These are phyloP conservation scores for Stegophylla sp. DNA, from an alignment of 2,888 invertebrate species.

Conservation along the genomic window DNA sequence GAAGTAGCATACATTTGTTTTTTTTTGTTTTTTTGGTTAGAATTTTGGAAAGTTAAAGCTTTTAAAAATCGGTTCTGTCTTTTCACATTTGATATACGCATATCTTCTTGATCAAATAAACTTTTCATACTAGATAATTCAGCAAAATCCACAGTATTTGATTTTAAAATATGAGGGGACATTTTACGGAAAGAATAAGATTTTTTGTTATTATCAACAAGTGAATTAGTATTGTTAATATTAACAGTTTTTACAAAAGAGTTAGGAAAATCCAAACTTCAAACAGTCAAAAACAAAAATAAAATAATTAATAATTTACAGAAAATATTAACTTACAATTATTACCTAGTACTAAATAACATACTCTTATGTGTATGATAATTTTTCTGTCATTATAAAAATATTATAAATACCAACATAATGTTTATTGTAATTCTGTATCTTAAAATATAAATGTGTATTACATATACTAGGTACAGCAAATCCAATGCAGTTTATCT, in stretches of 20 bases:
- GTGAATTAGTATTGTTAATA: conserved; percentile 36
- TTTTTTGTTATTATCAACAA: conserved; percentile 41
- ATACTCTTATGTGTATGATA: background rate
- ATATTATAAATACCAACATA: too few relatives aligned
- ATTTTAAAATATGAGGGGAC: conserved; percentile 44
- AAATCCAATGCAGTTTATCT: too few relatives aligned
- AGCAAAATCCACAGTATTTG: conserved; percentile 55
- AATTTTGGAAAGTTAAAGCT: conserved; percentile 58
- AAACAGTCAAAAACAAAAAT: conserved; percentile 42
- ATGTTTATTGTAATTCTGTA: too few relatives aligned
- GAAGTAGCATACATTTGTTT: conserved; percentile 48
- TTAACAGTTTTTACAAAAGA: conserved; percentile 15
- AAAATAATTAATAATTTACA: conserved; percentile 35
- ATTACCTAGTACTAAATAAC: conserved; percentile 22
- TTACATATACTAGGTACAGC: too few relatives aligned
- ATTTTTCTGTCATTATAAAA: background rate
- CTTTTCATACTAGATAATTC: conserved; percentile 58
- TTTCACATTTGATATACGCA: conserved; percentile 68
- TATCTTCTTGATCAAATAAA: conserved; percentile 70
- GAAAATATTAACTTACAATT: conserved; percentile 5
- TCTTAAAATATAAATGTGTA: too few relatives aligned
- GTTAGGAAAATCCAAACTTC: conserved; percentile 52
- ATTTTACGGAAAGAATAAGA: conserved; percentile 36
- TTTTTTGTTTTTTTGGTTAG: conserved; percentile 46
- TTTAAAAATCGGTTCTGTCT: conserved; percentile 63